Base-by-base conservation (phyloP, 2,888 invertebrate species). In the Odontocerum albicorne region DNA sequence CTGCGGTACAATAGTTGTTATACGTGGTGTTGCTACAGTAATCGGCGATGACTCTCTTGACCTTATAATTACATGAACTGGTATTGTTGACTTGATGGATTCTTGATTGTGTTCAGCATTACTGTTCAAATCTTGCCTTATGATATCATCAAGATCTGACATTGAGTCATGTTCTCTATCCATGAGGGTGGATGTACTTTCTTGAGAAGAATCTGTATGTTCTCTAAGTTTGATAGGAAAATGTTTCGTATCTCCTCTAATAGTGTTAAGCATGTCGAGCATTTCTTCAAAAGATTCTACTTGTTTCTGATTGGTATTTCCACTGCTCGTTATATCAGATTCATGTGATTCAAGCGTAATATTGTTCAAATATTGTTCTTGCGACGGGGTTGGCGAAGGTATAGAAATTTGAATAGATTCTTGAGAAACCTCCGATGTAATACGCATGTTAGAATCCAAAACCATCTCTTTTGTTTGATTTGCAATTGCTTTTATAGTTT, bases 231-330 rank as follows among this genome's bases (percentile, higher is more conserved):
- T 58, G 17, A 62, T 13, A 6, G 55, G 54, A 47, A 49, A 75
- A 1, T 67, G 62, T 64, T 76, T 76, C 2, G 68, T 62, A 32
- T 75, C 75, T 52, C 74, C 74, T 2, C 77, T 73, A 39, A 86
- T 86, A 60, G 85, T 85, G 63, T 86, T 85, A 36, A 86, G 73
- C 77, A 87, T 85, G 65, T 85, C 84, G 10, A 87, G 69, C 71
- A 87, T 85, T 64, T 87, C 86, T 63, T 86, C 86, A 43, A 86
- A 82, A 0, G 82, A 80, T 64, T 86, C 86, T 12, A 82, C 83
- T 46, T 80, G 81, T 62, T 80, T 79, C 6, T 67, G 63, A 17
- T 66, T 66, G 1, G 72, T 69, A 61, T 74, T 79, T n/a, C 76
- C 77, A 64, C 79, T 81, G 4, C 78, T 71, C 13, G 79, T 67